These are phyloP conservation scores for Drosophila picticornis DNA, from an alignment of 2,888 invertebrate genomes.

Conservation along the genomic window DNA sequence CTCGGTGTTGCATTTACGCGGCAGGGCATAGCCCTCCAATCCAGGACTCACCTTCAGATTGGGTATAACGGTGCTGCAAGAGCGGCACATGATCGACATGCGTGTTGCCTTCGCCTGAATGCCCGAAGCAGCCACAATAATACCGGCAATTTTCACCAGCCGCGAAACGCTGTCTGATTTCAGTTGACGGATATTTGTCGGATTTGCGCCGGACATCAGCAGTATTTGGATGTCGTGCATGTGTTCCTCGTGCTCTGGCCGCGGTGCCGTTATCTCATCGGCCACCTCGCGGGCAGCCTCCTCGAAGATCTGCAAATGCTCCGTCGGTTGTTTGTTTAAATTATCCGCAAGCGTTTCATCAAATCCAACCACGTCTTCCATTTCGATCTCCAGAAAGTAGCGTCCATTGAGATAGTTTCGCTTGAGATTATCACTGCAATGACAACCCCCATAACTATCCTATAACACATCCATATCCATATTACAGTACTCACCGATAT, in stretches of 20 bases:
- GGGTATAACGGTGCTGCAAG: conserved; percentile 94
- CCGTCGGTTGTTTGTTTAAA: conserved; percentile 95
- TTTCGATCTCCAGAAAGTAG: conserved; percentile 95
- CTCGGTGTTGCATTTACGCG: conserved; percentile 97
- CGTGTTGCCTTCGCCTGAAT: conserved; percentile 98
- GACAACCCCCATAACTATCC: background rate
- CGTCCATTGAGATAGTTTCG: conserved; percentile 95
- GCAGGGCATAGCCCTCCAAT: conserved; percentile 97
- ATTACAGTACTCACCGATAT: conserved; percentile 90
- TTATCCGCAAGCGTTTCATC: conserved; percentile 97
- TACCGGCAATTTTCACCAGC: conserved; percentile 97
- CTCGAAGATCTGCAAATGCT: conserved; percentile 97
- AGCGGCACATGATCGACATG: conserved; percentile 97
- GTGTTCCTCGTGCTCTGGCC: conserved; percentile 95
- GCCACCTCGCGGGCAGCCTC: conserved; percentile 98
- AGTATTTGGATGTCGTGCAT: conserved; percentile 97
- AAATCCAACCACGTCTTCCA: conserved; percentile 97
- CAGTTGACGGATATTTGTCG: conserved; percentile 92
- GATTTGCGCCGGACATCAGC: conserved; percentile 93
- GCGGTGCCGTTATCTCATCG: conserved; percentile 97
- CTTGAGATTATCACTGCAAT: conserved; percentile 94
- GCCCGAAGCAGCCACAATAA: conserved; percentile 96
- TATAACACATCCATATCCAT: background rate
- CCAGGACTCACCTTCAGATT: conserved; percentile 97
- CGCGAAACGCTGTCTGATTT: conserved; percentile 97